Base-by-base conservation (phyloP, 2,888 invertebrate genomes). In the Argynnis bischoffii region DNA sequence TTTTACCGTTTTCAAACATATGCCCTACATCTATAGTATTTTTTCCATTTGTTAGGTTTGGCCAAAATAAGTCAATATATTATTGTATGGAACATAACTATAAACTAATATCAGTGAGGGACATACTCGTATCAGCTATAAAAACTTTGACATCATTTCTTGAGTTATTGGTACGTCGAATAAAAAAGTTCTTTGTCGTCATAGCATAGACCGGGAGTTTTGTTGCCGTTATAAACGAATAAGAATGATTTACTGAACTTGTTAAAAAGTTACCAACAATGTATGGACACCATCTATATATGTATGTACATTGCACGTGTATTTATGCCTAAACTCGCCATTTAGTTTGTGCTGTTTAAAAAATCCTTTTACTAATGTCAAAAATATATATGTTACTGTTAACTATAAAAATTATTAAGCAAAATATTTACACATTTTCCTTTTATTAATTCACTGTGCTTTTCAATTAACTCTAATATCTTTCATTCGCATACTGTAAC, bases 221-320 rank as follows among this genome's bases (percentile, higher is more conserved):
- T 80, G 84, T 82, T 81, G 82, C 83, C 77, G 85, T 86, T 89
- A 87, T 88, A 86, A 86, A 85, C 81, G 84, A 84, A 85, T 83
- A 84, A 79, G 81, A 79, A 86, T 89, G 89, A 90, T 90, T 89
- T 90, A 89, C 82, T 79, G 77, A 80, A 86, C 81, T 88, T 87
- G 77, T 79, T 77, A 81, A 84, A 78, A 86, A 83, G 81, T 88
- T 85, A 77, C 54, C 50, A 55, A 61, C 61, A 63, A 65, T 82
- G 81, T 82, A 81, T 80, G 79, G 79, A 78, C 79, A 61, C n/a
- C 54, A 67, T 68, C 64, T 18, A 55, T 63, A 57, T 55, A 67
- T 57, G 53, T 55, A 57, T 63, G 26, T 26, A 26, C 11, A 11
- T 2, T 41, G 11, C 11, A 41, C 35, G 11, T 41, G 11, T 3